Evolutionary conservation across 2,113 vertebrate species (phyloP).

Genomic region (Corapipo altera): DNA sequence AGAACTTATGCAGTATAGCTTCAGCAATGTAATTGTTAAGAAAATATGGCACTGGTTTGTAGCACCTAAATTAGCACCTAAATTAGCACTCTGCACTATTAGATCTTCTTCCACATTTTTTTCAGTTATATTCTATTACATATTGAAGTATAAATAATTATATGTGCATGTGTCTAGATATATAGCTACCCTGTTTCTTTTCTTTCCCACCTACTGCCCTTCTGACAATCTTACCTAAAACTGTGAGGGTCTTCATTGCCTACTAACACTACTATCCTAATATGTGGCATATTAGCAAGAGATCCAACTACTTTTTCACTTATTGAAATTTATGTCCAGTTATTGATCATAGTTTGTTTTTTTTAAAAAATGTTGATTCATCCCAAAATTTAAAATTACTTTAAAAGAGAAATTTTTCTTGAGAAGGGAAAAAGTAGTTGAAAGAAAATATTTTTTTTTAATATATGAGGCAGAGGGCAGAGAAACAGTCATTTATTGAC

Average conservation of each 20-base stretch:
- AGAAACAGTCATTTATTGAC: neutral
- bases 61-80: neutral
- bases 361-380: neutral
- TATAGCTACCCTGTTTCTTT: neutral
- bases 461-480: neutral
- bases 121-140: neutral
- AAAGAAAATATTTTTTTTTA: neutral
- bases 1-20: neutral
- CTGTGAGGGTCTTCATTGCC: neutral
- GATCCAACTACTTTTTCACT: neutral
- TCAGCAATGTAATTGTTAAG: neutral
- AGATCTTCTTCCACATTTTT: neutral
- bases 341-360: neutral
- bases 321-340: neutral
- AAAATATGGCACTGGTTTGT: neutral
- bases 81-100: neutral
- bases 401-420: neutral
- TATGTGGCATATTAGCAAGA: neutral
- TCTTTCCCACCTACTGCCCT: neutral
- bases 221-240: neutral
- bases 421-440: neutral
- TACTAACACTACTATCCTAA: neutral
- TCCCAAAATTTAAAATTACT: neutral
- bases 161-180: neutral
- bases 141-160: neutral